Conservation (phyloP, 2,113 vertebrate species). For the Alexandromys fortis region DNA sequence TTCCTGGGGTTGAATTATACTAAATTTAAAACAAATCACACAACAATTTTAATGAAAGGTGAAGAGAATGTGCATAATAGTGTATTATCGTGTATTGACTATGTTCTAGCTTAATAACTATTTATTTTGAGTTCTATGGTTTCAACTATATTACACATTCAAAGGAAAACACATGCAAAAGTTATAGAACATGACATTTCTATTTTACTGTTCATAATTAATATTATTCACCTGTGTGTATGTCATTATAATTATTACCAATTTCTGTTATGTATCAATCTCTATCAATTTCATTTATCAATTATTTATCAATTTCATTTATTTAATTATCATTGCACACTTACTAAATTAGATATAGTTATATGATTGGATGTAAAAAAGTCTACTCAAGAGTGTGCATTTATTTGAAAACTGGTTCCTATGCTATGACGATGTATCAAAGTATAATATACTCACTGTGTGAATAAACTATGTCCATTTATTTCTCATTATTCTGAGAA, state of each 20-base stretch:
- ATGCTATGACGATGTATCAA: accelerated
- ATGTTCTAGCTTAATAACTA: not conserved
- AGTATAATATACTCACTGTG: not conserved
- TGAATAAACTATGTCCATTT: not conserved
- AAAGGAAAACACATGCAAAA: not conserved
- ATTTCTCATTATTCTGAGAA: not conserved
- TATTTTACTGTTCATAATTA: not conserved
- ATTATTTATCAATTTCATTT: no score
- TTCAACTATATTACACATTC: not conserved
- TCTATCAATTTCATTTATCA: not conserved
- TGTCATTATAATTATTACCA: not conserved
- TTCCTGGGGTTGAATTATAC: not conserved
- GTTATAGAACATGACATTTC: not conserved
- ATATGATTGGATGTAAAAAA: not conserved
- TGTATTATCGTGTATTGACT: not conserved
- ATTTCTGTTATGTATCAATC: not conserved
- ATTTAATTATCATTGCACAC: not conserved
- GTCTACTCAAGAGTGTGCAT: not conserved
- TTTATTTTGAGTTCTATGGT: not conserved
- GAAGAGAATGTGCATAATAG: no score
- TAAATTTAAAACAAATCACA: not conserved
- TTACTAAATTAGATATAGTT: not conserved
- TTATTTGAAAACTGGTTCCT: not conserved
- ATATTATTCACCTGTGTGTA: not conserved
- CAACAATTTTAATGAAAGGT: not conserved